Conservation (phyloP, 1,140 invertebrate species). For the Ditylenchus dipsaci region DNA sequence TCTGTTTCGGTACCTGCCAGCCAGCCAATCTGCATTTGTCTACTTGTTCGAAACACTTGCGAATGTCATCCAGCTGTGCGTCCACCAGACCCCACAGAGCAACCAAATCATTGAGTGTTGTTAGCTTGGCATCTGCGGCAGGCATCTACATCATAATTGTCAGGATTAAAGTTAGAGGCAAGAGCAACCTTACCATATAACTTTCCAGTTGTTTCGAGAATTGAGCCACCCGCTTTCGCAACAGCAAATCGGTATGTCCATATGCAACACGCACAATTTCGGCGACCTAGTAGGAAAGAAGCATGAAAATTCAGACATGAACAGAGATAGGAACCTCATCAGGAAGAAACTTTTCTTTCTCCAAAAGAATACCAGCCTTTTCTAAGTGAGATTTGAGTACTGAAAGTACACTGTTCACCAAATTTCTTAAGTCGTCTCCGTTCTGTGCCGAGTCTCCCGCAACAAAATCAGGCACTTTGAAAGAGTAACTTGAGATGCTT, state of each 20-base stretch:
- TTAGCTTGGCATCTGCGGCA: too few species aligned
- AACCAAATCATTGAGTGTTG: too few species aligned
- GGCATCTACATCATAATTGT: too few species aligned
- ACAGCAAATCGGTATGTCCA: conserved; percentile 24
- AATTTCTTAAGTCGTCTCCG: neutral
- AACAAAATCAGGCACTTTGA: neutral
- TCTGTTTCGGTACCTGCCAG: too few species aligned
- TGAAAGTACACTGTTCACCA: conserved; percentile 3
- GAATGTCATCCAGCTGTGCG: too few species aligned
- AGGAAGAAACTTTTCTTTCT: conserved; percentile 3
- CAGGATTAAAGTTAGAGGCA: too few species aligned
- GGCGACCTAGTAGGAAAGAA: too few species aligned
- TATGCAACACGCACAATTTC: conserved; percentile 21
- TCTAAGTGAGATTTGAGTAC: conserved; percentile 10
- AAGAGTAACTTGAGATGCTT: neutral
- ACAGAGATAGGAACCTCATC: conserved; percentile 4
- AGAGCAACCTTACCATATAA: neutral
- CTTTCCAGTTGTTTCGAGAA: conserved; percentile 19
- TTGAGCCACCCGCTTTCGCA: conserved; percentile 23
- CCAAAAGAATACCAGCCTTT: conserved; percentile 9
- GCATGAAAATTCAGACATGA: too few species aligned
- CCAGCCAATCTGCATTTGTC: too few species aligned
- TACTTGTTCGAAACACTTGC: too few species aligned
- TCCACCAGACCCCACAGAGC: too few species aligned
- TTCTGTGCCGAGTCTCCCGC: neutral